These are phyloP conservation scores for Ennomos fuscantarius DNA, from an alignment of 2,888 invertebrate genomes.

Conservation along the genomic window DNA sequence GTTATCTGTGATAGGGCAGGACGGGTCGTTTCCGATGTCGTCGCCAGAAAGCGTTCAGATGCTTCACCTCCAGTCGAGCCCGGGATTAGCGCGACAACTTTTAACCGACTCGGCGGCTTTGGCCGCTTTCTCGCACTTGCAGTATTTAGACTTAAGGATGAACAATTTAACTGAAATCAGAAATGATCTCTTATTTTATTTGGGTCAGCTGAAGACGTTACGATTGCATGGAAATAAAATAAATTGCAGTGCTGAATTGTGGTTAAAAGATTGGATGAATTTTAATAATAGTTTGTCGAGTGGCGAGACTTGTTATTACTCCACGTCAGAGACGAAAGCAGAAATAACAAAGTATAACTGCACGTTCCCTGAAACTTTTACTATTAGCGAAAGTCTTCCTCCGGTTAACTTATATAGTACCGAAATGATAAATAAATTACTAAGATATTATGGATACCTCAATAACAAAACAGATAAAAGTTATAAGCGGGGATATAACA, in stretches of 20 bases:
- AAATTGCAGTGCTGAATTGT: slow-evolving; percentile 88
- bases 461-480: slow-evolving; percentile 76
- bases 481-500: slow-evolving; percentile 53
- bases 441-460: slow-evolving; percentile 77
- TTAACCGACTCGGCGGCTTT: slow-evolving; percentile 90
- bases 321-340: slow-evolving; percentile 71
- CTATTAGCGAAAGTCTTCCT: slow-evolving; percentile 78
- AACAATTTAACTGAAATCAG: slow-evolving; percentile 84
- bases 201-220: slow-evolving; percentile 88
- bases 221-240: slow-evolving; percentile 89
- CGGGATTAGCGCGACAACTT: slow-evolving; percentile 88
- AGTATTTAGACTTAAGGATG: slow-evolving; percentile 89
- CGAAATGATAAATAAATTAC: slow-evolving; percentile 80
- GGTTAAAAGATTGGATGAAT: slow-evolving; percentile 89
- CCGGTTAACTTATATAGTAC: slow-evolving; percentile 81
- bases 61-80: slow-evolving; percentile 91
- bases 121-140: slow-evolving; percentile 88
- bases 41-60: slow-evolving; percentile 89
- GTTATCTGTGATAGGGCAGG: slow-evolving; percentile 84
- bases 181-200: slow-evolving; percentile 87
- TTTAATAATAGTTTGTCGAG: slow-evolving; percentile 71
- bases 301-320: slow-evolving; percentile 76
- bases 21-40: slow-evolving; percentile 88
- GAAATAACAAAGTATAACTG: slow-evolving; percentile 79
- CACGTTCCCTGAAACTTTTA: slow-evolving; percentile 80